Base-by-base conservation (phyloP, 2,888 invertebrate genomes). In the Melanotus villosus region DNA sequence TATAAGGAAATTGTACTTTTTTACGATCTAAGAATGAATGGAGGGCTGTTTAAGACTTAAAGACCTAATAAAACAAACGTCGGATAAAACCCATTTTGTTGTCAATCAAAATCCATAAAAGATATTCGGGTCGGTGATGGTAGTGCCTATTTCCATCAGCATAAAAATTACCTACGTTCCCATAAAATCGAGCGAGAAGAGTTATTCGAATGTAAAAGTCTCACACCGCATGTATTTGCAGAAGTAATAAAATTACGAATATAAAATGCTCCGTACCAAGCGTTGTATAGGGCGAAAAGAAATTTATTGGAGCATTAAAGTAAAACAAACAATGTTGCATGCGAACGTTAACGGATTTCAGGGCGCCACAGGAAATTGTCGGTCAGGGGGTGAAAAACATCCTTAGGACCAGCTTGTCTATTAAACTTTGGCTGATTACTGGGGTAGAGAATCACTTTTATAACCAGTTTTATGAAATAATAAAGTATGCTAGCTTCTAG, bases 281-380 rank as follows among this genome's bases (percentile, higher is more conserved):
- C 66, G 32, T 67, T 70, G 66, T 65, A 70, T 66, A 26, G 58
- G 62, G 63, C 41, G 52, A 34, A 65, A n/a, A 26, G 52, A 68
- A 68, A 71, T 73, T 73, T 73, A 73, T 73, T 66, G 68, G 43
- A 43, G 59, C 71, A 68, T 71, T 73, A 73, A 73, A 70, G 45
- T 71, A 66, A 71, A 73, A 71, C 64, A 67, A 70, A 72, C 70
- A 73, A 52, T 73, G 68, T 71, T 71, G 73, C 71, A 71, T 73
- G 72, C 60, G 68, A 60, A 62, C 70, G 68, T 68, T 71, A 67
- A 71, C 57, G 56, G 59, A 62, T 65, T 68, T 58, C 30, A 47
- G 50, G 63, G 41, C 54, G 50, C 45, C 47, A 38, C 52, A 57
- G 54, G 59, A 68, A 68, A 56, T 62, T 57, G 62, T 62, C 50